These are phyloP conservation scores for Ophraella communa DNA, from an alignment of 2,888 invertebrate genomes.

Conservation along the genomic window DNA sequence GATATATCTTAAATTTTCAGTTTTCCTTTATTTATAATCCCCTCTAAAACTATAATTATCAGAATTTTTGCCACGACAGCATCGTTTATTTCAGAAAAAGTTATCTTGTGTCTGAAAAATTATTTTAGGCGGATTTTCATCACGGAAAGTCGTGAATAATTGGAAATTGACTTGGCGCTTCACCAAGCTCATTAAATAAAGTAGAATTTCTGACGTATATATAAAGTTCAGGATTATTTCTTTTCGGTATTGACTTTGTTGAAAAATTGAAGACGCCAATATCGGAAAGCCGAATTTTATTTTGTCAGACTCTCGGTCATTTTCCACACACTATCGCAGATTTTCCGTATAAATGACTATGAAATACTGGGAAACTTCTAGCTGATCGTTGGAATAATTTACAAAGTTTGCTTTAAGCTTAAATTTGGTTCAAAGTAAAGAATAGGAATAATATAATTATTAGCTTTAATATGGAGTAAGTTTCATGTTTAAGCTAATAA, in stretches of 20 bases:
- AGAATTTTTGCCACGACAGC: background rate
- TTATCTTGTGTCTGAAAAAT: background rate
- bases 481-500: too few species aligned
- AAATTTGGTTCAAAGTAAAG: too few species aligned
- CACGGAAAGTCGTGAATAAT: constrained; percentile 31
- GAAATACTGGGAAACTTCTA: background rate
- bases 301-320: constrained; percentile 13
- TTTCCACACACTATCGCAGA: constrained; percentile 3
- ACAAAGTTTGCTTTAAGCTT: too few species aligned
- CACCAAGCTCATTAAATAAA: constrained; percentile 31
- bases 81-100: background rate
- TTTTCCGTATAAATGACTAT: background rate
- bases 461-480: too few species aligned
- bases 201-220: constrained; percentile 22
- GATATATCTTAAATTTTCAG: too few species aligned
- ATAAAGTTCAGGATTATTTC: constrained; percentile 22
- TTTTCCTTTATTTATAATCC: too few species aligned
- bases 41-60: background rate
- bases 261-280: constrained; percentile 16
- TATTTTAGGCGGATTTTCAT: constrained; percentile 32
- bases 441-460: too few species aligned
- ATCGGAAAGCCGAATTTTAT: constrained; percentile 12
- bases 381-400: background rate
- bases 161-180: constrained; percentile 32
- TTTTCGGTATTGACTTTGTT: constrained; percentile 14